Conservation (phyloP, 2,113 vertebrate species). For the Oncorhynchus nerka region DNA sequence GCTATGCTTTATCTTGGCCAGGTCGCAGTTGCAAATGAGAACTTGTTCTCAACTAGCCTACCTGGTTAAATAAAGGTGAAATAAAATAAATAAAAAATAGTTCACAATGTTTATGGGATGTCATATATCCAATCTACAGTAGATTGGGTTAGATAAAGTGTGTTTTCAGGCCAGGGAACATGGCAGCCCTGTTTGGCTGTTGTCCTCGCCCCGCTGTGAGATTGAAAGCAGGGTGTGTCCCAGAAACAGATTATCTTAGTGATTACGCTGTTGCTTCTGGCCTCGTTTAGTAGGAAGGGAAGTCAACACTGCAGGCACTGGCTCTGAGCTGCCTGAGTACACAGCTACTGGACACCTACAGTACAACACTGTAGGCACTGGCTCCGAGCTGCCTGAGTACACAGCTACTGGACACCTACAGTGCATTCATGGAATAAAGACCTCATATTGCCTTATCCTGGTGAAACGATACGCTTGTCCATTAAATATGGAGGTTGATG, state of each 20-base stretch:
- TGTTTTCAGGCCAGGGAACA: slow-evolving; percentile 27
- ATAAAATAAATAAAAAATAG: too few relatives aligned
- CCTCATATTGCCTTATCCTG: too few relatives aligned
- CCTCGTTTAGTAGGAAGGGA: slow-evolving; percentile 34
- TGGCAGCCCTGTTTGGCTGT: slow-evolving; percentile 30
- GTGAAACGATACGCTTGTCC: too few relatives aligned
- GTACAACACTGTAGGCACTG: too few relatives aligned
- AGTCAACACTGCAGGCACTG: slow-evolving; percentile 37
- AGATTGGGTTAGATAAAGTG: background rate
- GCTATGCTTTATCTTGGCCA: too few relatives aligned
- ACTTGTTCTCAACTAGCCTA: too few relatives aligned
- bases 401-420: slow-evolving; percentile 23
- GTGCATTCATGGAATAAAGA: too few relatives aligned
- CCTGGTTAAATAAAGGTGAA: too few relatives aligned
- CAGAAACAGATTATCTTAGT: slow-evolving; percentile 37
- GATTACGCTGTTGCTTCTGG: slow-evolving; percentile 15
- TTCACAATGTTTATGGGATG: slow-evolving; percentile 2
- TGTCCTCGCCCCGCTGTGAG: slow-evolving; percentile 42
- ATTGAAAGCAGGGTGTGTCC: slow-evolving; percentile 39
- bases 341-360: slow-evolving; percentile 22
- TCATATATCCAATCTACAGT: background rate
- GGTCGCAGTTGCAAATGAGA: too few relatives aligned
- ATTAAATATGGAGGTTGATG: too few relatives aligned
- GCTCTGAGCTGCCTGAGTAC: slow-evolving; percentile 3
- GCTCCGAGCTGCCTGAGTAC: slow-evolving; percentile 2